phyloP scores from a whole-genome alignment of 1,140 invertebrate genomes.

The Bombus impatiens region DNA sequence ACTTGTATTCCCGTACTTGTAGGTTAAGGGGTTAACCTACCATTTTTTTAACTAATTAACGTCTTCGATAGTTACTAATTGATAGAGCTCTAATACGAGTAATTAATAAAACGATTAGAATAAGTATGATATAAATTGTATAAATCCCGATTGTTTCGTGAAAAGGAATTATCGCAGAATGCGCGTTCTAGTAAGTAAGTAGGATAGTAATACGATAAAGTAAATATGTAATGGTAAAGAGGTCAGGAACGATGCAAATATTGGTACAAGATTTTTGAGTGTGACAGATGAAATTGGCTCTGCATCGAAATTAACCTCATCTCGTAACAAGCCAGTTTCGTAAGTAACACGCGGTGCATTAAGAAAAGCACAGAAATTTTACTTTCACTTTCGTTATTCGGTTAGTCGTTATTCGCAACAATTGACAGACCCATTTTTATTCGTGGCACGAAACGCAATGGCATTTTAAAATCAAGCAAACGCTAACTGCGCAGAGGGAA shows the following conservation, averaged over 20 bases:
- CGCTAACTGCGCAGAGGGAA: slow-evolving; percentile 27
- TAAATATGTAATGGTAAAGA: not conserved
- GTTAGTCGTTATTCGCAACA: slow-evolving; percentile 39
- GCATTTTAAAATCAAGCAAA: slow-evolving; percentile 39
- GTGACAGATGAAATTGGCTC: not conserved
- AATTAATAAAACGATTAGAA: too few species aligned
- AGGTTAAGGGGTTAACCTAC: too few species aligned
- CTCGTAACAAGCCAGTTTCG: not conserved
- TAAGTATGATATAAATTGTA: not conserved
- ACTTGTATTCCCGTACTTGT: too few species aligned
- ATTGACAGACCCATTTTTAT: slow-evolving; percentile 49
- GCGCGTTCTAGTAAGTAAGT: not conserved
- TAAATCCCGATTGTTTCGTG: not conserved
- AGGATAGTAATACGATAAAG: not conserved
- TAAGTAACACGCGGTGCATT: not conserved
- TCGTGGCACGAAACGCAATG: slow-evolving; percentile 51
- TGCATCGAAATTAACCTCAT: not conserved
- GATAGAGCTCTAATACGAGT: too few species aligned
- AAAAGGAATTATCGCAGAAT: not conserved
- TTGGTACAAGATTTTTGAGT: not conserved
- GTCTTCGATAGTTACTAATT: too few species aligned
- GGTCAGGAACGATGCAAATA: slow-evolving; percentile 9
- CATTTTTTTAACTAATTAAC: too few species aligned
- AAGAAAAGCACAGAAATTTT: slow-evolving; percentile 43
- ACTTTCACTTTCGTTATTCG: slow-evolving; percentile 55